Evolutionary conservation across 2,797 vertebrate genomes (phyloP).

Genomic region (Crax fasciolata): DNA sequence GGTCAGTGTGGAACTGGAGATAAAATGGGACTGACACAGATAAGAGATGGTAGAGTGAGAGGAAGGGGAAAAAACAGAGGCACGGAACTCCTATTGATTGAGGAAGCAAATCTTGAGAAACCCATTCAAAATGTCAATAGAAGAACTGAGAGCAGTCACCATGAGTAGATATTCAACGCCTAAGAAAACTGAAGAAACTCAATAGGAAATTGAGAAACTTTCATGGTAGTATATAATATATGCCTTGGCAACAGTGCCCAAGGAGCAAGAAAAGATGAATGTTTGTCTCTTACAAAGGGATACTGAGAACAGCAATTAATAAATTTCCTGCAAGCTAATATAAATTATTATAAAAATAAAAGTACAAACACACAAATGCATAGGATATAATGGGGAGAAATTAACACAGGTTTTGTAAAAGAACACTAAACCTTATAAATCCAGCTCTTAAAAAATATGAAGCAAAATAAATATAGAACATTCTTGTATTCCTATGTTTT

Average conservation of each 20-base stretch:
- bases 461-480: background rate
- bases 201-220: background rate
- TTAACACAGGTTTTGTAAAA: background rate
- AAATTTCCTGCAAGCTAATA: background rate
- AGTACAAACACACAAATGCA: background rate
- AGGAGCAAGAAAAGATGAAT: background rate
- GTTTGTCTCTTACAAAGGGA: background rate
- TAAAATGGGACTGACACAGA: background rate
- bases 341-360: background rate
- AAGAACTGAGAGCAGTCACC: background rate
- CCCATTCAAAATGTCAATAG: background rate
- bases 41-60: background rate
- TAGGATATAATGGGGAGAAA: background rate
- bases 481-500: background rate
- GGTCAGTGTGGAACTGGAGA: background rate
- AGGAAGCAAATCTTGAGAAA: background rate
- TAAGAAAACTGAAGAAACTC: background rate
- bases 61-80: background rate
- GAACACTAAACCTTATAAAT: background rate
- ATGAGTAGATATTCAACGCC: background rate
- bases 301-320: background rate
- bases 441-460: background rate
- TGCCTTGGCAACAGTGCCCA: rapidly evolving
- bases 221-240: background rate
- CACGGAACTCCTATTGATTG: background rate